Percentiles rank a stretch among this genome's conserved stretches.
phyloP scores from a whole-genome alignment of 2,888 invertebrate genomes.

The Kuschelorhynchus macadamiae region DNA sequence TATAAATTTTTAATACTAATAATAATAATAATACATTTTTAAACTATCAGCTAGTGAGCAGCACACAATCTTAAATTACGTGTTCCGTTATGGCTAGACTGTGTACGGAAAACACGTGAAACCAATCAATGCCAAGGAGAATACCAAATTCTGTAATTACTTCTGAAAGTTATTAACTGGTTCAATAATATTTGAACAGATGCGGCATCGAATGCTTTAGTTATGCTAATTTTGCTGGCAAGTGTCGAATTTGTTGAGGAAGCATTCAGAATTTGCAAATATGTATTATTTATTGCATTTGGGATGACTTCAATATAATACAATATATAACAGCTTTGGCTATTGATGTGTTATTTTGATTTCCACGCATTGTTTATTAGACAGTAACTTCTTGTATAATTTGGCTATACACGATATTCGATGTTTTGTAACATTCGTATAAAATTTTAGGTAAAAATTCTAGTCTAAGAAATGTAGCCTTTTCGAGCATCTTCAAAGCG shows the following conservation, averaged over 20 bases:
- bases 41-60: too few relatives aligned
- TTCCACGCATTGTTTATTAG: too few relatives aligned
- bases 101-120: conserved; percentile 31
- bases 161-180: conserved; percentile 45
- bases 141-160: conserved; percentile 40
- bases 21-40: too few relatives aligned
- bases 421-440: too few relatives aligned
- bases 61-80: conserved; percentile 11
- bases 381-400: too few relatives aligned
- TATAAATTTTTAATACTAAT: too few relatives aligned
- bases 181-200: conserved; percentile 45
- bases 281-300: not conserved
- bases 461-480: too few relatives aligned
- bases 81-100: conserved; percentile 13
- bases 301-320: not conserved
- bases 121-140: conserved; percentile 30
- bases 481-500: too few relatives aligned
- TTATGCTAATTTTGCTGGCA: conserved; percentile 42
- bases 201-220: conserved; percentile 36
- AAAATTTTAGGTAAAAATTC: too few relatives aligned
- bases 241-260: conserved; percentile 23
- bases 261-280: conserved; percentile 18
- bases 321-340: too few relatives aligned
- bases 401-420: too few relatives aligned
- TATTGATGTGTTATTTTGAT: too few relatives aligned